A percentile compares a stretch with the other conserved stretches of the same genome.
Evolutionary conservation across 2,888 invertebrate species (phyloP).

Genomic region (Lasioglossum oenotherae): DNA sequence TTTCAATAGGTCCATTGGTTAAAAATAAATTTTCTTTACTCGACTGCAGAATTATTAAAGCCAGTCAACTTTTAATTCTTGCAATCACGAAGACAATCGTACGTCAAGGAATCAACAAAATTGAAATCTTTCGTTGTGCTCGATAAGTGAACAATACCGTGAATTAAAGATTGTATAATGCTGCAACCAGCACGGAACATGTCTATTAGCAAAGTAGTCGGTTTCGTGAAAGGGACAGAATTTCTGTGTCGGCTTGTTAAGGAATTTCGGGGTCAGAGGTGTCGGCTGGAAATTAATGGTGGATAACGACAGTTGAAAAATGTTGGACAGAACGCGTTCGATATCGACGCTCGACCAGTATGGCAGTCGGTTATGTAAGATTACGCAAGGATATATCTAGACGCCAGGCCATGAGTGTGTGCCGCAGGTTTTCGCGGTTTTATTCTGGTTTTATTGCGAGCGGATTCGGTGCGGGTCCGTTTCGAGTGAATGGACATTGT

Average conservation of each 20-base stretch:
- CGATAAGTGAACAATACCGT: neutral
- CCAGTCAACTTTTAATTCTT: too few relatives aligned
- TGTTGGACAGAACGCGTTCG: neutral
- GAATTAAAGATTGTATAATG: neutral
- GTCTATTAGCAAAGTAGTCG: neutral
- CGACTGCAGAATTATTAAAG: too few relatives aligned
- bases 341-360: neutral
- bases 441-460: slow-evolving; percentile 47
- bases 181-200: neutral
- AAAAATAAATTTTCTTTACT: too few relatives aligned
- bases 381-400: neutral
- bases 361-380: neutral
- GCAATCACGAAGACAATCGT: too few relatives aligned
- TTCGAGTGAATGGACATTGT: slow-evolving; percentile 67
- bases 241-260: neutral
- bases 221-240: neutral
- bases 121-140: neutral
- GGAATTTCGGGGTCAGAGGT: neutral
- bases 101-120: neutral
- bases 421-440: slow-evolving; percentile 11
- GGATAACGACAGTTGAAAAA: neutral
- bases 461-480: slow-evolving; percentile 51
- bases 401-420: neutral
- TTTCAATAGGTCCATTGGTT: too few relatives aligned
- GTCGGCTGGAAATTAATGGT: neutral